Base-by-base conservation (phyloP, 1,140 invertebrate genomes). In the Lineus longissimus region DNA sequence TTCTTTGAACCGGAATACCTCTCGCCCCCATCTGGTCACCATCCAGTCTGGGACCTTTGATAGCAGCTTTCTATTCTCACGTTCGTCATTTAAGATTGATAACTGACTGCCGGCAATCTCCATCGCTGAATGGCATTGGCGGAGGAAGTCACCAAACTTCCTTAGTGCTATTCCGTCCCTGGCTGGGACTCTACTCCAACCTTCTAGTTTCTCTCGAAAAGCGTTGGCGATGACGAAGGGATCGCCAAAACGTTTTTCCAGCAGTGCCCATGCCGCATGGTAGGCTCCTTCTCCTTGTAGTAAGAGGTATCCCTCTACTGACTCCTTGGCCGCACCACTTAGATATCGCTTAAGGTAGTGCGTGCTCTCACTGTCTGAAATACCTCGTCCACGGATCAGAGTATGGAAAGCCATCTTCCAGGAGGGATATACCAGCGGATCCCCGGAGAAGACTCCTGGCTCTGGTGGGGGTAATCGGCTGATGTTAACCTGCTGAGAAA, bases 41-140 rank as follows among this genome's bases (percentile, higher is more conserved):
- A 70, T 25, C 71, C 69, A 70, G 22, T 70, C 69, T 1, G 71
- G 66, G 7, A 72, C 36, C 47, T 67, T 70, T 9, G 56, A 6
- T 31, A 69, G 41, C 31, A 70, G 57, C 41, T 70, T 67, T 17
- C 61, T 40, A 30, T 70, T 71, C 56, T 71, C 69, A 23, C 63
- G 25, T 6, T 62, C 55, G 40, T 72, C 66, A 59, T 72, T 61
- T 2, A 72, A 61, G 40, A 70, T 45, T 19, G 47, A 40, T 1
- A 66, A 56, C 33, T 36, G 33, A 36, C 33, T 36, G 6, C 33
- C 33, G 4, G 33, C 4, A 4, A 36, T 15, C 15, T 36, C 33
- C 33, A 36, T 36, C 6, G 33, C 33, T 36, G 33, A 4, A 15
- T 56, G 9, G 36, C 65, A 64, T 40, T 67, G 65, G 11, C 58